phyloP scores from a whole-genome alignment of 2,797 vertebrate genomes.

The Platalea minor region DNA sequence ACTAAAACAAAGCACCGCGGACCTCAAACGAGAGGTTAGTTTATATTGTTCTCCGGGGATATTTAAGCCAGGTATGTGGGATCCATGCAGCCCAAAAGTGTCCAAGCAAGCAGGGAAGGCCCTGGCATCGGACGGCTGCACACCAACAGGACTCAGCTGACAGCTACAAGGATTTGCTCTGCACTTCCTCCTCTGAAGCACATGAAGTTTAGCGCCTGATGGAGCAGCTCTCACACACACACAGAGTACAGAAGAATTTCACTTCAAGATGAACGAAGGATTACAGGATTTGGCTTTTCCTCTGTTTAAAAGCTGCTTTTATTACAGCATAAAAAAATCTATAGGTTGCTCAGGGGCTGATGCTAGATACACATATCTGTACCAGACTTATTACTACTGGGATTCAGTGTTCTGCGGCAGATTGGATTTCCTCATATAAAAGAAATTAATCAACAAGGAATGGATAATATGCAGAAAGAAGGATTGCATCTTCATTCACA shows the following conservation, averaged over 20 bases:
- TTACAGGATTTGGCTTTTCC: constrained; percentile 9
- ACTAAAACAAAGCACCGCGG: background rate
- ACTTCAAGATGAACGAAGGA: background rate
- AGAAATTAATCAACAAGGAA: constrained; percentile 32
- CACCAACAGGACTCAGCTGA: background rate
- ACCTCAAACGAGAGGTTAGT: background rate
- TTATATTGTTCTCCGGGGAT: background rate
- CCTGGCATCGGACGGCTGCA: background rate
- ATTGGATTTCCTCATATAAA: background rate
- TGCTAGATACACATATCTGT: background rate
- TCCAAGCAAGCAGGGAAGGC: background rate
- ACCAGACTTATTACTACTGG: background rate
- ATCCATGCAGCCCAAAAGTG: background rate
- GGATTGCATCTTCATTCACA: background rate
- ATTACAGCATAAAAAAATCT: background rate
- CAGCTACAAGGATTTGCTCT: background rate
- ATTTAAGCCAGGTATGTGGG: background rate
- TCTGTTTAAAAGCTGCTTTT: background rate
- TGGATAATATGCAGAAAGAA: background rate
- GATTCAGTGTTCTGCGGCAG: background rate
- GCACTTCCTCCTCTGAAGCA: background rate
- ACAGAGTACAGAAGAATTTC: background rate
- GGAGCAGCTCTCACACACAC: background rate
- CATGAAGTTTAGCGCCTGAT: background rate
- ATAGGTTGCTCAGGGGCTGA: background rate